These are phyloP conservation scores for Lamproptera curius DNA, from an alignment of 2,888 invertebrate genomes.

Conservation along the genomic window DNA sequence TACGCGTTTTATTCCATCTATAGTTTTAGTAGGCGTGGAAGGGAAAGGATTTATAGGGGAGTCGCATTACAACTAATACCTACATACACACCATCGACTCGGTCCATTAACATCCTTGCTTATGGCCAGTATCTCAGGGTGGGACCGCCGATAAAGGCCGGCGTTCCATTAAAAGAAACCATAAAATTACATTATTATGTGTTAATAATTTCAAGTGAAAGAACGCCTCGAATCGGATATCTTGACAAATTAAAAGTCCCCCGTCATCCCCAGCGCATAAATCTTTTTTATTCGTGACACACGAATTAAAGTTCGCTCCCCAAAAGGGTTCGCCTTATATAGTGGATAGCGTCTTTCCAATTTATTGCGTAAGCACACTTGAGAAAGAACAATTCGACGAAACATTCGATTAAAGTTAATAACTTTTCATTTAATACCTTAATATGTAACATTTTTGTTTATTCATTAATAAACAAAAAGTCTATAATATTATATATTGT, in stretches of 20 bases:
- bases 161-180: conserved; percentile 72
- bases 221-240: conserved; percentile 46
- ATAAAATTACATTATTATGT: conserved; percentile 77
- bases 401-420: conserved; percentile 35
- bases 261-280: conserved; percentile 41
- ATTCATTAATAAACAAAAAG: conserved; percentile 42
- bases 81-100: conserved; percentile 40
- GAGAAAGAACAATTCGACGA: conserved; percentile 37
- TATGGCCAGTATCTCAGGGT: conserved; percentile 59
- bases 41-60: conserved; percentile 18
- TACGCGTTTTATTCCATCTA: conserved; percentile 21
- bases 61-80: conserved; percentile 22
- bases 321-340: conserved; percentile 43
- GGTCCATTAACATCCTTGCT: conserved; percentile 71
- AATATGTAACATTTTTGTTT: conserved; percentile 36
- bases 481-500: conserved; percentile 34
- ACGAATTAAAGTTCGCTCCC: conserved; percentile 35
- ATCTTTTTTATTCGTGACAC: conserved; percentile 41
- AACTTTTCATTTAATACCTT: conserved; percentile 42
- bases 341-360: conserved; percentile 34
- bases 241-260: conserved; percentile 58
- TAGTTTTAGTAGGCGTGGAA: conserved; percentile 17
- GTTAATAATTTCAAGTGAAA: conserved; percentile 73
- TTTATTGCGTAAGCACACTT: conserved; percentile 38
- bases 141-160: conserved; percentile 59